Percentiles rank a stretch among this genome's conserved stretches.
Conservation (phyloP, 2,113 vertebrate genomes). For the Myotis lucifugus region DNA sequence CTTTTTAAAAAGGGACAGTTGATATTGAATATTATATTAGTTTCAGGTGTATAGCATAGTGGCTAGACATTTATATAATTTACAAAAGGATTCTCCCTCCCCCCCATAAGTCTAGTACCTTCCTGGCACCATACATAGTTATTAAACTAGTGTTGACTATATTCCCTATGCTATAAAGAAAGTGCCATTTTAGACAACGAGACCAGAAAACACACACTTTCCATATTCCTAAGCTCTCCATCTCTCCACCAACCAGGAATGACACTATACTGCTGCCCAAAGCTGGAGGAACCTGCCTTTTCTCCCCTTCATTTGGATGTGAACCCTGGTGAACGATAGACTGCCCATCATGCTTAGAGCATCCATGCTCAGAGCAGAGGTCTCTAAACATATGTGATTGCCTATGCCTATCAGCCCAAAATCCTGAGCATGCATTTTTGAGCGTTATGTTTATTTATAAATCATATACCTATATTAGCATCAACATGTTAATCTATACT, state of each 20-base stretch:
- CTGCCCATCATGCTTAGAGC: not conserved
- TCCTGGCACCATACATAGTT: not conserved
- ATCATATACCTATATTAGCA: not conserved
- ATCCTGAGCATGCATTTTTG: not conserved
- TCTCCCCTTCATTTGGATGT: not conserved
- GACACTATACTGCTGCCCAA: not conserved
- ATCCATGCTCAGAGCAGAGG: not conserved
- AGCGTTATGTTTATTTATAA: not conserved
- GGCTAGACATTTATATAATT: not conserved
- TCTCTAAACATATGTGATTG: not conserved
- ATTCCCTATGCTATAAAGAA: not conserved
- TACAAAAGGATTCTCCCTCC: not conserved
- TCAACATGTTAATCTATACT: too few relatives aligned
- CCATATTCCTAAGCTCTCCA: not conserved
- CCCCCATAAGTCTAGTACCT: not conserved
- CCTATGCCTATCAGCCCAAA: not conserved
- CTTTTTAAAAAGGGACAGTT: not conserved
- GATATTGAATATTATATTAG: not conserved
- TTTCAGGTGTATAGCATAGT: not conserved
- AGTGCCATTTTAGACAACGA: not conserved
- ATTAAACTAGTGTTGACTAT: not conserved
- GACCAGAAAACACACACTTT: not conserved
- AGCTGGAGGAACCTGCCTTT: not conserved
- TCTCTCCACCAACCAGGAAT: not conserved
- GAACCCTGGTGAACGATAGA: not conserved